These are phyloP conservation scores for Agelaius tricolor DNA, from an alignment of 2,113 vertebrate genomes.

Conservation along the genomic window DNA sequence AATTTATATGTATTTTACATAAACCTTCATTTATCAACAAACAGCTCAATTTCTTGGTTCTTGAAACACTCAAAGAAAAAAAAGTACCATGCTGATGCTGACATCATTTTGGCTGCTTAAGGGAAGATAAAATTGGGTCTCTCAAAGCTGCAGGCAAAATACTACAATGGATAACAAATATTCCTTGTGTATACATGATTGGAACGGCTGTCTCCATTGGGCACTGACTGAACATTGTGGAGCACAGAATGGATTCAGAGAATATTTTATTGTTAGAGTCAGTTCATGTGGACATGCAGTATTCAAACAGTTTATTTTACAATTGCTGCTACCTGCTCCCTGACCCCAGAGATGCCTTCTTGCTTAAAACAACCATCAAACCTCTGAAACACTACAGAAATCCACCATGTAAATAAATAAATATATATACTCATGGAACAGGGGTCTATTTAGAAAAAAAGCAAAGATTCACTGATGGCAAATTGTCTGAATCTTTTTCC, in stretches of 20 bases:
- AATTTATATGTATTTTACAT: background rate
- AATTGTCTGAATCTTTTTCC: background rate
- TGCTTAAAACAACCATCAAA: background rate
- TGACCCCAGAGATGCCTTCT: background rate
- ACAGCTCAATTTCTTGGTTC: background rate
- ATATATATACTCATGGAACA: background rate
- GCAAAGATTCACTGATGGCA: background rate
- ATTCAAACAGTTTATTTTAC: background rate
- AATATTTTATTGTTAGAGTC: constrained; percentile 31
- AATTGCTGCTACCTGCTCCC: background rate
- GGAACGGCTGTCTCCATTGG: constrained; percentile 41
- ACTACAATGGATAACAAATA: constrained; percentile 59
- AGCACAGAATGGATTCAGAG: background rate
- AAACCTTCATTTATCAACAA: background rate
- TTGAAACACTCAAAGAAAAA: constrained; percentile 2
- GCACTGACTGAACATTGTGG: background rate
- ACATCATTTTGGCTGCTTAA: constrained; percentile 39
- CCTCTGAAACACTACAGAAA: background rate
- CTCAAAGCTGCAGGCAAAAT: constrained; percentile 55
- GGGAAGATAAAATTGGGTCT: constrained; percentile 60
- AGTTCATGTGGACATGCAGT: background rate
- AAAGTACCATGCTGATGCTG: background rate
- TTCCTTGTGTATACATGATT: constrained; percentile 19
- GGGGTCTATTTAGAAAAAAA: background rate
- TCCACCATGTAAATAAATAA: background rate